phyloP scores from a whole-genome alignment of 2,888 invertebrate genomes.

The Neoaliturus tenellus region DNA sequence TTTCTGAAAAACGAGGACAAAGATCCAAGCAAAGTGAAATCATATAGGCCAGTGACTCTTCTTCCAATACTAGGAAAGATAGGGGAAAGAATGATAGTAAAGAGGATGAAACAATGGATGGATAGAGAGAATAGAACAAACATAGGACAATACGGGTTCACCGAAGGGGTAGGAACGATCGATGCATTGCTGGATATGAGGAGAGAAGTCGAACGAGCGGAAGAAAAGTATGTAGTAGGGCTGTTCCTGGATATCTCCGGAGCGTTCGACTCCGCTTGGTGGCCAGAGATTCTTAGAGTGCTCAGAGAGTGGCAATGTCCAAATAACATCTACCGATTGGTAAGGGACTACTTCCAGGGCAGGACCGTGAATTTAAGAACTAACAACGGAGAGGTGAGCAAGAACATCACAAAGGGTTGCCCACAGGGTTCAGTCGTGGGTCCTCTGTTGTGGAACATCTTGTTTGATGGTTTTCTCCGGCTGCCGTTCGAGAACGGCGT shows the following conservation, averaged over 20 bases:
- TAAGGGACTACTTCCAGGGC: too few relatives aligned
- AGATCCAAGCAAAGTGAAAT: neutral
- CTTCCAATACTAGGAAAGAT: neutral
- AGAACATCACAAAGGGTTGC: neutral
- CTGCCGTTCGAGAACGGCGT: too few relatives aligned
- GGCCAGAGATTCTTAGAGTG: too few relatives aligned
- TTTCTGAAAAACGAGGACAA: constrained; percentile 5
- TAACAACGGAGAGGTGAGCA: neutral
- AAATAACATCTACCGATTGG: too few relatives aligned
- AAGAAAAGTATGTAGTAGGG: neutral
- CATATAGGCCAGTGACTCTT: neutral
- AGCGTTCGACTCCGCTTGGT: neutral
- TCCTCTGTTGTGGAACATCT: too few relatives aligned
- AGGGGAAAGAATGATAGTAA: neutral
- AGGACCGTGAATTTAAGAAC: neutral
- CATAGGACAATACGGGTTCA: neutral
- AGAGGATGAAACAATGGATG: neutral
- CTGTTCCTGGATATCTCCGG: neutral
- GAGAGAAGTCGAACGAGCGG: neutral
- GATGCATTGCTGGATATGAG: neutral
- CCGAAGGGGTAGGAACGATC: neutral
- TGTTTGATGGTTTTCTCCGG: too few relatives aligned
- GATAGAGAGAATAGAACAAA: neutral
- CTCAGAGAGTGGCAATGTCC: too few relatives aligned
- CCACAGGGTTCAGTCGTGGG: too few relatives aligned